Percentiles rank a stretch among this genome's conserved stretches.
phyloP scores from a whole-genome alignment of 1,140 invertebrate genomes.

The Cardiocondyla obscurior region DNA sequence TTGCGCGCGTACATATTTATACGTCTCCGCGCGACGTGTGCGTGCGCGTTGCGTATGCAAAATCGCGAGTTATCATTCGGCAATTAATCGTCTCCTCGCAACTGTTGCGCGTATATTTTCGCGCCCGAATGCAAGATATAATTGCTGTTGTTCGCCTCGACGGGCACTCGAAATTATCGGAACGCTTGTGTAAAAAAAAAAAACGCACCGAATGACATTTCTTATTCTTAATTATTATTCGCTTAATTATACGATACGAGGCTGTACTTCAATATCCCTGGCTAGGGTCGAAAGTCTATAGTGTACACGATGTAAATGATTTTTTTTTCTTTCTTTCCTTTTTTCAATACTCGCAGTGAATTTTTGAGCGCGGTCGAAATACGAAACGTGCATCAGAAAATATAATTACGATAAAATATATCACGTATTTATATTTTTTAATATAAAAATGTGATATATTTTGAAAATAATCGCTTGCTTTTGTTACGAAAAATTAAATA shows the following conservation, averaged over 20 bases:
- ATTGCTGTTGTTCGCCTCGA: background rate
- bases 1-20: background rate
- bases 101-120: conserved; percentile 1
- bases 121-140: background rate
- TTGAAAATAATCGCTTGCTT: background rate
- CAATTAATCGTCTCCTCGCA: conserved; percentile 24
- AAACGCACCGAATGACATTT: background rate
- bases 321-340: too few species aligned
- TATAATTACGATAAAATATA: background rate
- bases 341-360: too few species aligned
- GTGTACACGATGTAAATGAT: too few species aligned
- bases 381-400: background rate
- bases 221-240: background rate
- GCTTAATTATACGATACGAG: too few species aligned
- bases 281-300: too few species aligned
- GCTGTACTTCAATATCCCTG: too few species aligned
- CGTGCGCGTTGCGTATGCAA: background rate
- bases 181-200: background rate
- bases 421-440: background rate
- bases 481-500: background rate
- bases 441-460: background rate
- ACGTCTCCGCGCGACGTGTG: background rate
- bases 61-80: conserved; percentile 22
- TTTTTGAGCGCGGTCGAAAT: background rate
- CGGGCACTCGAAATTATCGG: background rate